A percentile compares a stretch with the other conserved stretches of the same genome.
Evolutionary conservation across 30 jellyfish, hydroid and myxozoan genomes (phyloP).

Genomic region (Cassiopea andromeda): DNA sequence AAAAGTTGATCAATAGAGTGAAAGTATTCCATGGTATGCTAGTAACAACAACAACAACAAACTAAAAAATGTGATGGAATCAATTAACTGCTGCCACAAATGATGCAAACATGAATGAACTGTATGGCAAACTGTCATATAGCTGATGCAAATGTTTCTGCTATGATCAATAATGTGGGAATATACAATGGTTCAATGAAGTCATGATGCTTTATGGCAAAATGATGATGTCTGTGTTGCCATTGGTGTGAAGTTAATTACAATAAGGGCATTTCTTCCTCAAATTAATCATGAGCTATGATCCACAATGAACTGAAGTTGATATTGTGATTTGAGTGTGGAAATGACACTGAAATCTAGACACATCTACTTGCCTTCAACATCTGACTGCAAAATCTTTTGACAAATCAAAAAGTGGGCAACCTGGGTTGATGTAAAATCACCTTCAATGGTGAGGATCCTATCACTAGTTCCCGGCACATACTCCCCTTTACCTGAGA

Average conservation of each 20-base stretch:
- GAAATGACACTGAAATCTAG: neutral
- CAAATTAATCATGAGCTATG: neutral
- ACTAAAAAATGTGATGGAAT: neutral
- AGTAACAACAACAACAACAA: conserved; percentile 12
- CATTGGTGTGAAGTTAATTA: neutral
- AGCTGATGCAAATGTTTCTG: neutral
- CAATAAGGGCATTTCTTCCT: neutral
- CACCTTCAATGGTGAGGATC: conserved; percentile 95
- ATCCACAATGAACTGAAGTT: conserved; percentile 14
- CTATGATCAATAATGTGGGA: too few relatives aligned
- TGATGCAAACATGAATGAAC: neutral
- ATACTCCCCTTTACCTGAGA: conserved; percentile 95
- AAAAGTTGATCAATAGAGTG: neutral
- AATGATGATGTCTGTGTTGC: conserved; percentile 10
- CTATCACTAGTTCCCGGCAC: conserved; percentile 98
- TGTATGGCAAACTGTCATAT: neutral
- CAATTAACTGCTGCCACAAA: neutral
- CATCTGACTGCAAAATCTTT: conserved; percentile 92
- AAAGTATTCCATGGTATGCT: neutral
- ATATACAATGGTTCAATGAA: neutral
- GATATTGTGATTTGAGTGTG: neutral
- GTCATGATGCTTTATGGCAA: conserved; percentile 10
- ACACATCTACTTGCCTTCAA: conserved; percentile 54
- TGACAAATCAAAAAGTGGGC: conserved; percentile 96
- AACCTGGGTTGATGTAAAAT: conserved; percentile 88